Conservation (phyloP, 2,113 vertebrate species). For the Zingel zingel region DNA sequence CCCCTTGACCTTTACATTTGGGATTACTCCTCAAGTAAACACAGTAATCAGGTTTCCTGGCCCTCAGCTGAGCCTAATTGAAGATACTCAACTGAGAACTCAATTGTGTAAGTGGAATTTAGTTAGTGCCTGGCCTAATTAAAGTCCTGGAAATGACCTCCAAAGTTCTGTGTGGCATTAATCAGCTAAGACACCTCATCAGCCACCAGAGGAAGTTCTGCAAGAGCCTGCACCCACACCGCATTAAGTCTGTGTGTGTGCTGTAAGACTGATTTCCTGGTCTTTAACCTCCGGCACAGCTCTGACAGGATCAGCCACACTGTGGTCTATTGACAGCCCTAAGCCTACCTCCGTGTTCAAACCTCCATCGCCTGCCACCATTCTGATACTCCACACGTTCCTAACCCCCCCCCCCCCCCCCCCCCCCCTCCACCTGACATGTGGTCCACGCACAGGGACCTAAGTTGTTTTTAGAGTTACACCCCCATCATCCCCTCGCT, state of each 20-base stretch:
- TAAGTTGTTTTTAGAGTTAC: conserved; percentile 63
- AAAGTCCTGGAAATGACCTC: conserved; percentile 80
- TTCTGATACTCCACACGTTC: conserved; percentile 68
- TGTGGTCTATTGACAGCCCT: conserved; percentile 74
- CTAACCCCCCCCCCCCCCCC: conserved; percentile 51
- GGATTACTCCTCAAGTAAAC: conserved; percentile 60
- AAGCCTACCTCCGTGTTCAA: conserved; percentile 75
- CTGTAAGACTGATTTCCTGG: conserved; percentile 64
- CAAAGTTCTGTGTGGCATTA: conserved; percentile 73
- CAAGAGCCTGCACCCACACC: conserved; percentile 37
- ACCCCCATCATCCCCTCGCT: conserved; percentile 11
- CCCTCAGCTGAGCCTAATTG: conserved; percentile 69
- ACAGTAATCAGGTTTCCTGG: conserved; percentile 74
- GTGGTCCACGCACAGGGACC: conserved; percentile 58
- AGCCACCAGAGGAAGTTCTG: conserved; percentile 64
- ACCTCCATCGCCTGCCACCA: conserved; percentile 59
- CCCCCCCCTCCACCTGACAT: conserved; percentile 49
- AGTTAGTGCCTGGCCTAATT: conserved; percentile 76
- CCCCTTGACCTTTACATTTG: conserved; percentile 67
- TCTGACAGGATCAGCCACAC: conserved; percentile 77
- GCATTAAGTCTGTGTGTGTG: conserved; percentile 40
- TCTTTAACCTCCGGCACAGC: conserved; percentile 66
- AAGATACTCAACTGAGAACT: conserved; percentile 73
- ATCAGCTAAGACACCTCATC: conserved; percentile 78
- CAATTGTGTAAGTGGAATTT: conserved; percentile 78